These are phyloP conservation scores for Eulemur rubriventer DNA, from an alignment of 2,797 vertebrate species.

Conservation along the genomic window DNA sequence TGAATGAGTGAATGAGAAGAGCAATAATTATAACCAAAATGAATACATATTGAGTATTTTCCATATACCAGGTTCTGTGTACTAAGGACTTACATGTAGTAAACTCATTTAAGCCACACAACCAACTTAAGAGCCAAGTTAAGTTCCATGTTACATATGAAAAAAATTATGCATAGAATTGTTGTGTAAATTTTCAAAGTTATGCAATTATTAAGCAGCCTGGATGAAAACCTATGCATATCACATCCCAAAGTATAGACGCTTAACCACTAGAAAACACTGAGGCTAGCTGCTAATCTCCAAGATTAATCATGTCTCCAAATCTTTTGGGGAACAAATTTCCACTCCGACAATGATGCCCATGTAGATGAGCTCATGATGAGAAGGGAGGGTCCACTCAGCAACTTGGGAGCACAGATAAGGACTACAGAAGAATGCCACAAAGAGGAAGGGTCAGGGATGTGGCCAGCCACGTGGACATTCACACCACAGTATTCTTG, in stretches of 20 bases:
- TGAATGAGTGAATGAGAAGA: background rate
- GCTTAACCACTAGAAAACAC: background rate
- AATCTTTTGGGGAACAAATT: background rate
- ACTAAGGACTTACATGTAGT: background rate
- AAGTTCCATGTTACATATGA: background rate
- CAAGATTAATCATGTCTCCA: background rate
- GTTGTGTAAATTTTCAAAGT: background rate
- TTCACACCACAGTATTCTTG: background rate
- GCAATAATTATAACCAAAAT: background rate
- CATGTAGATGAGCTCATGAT: background rate
- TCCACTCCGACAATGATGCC: background rate
- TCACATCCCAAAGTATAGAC: background rate
- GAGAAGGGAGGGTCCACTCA: background rate
- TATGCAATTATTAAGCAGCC: background rate
- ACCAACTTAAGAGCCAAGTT: background rate
- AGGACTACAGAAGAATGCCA: background rate
- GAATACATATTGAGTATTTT: background rate
- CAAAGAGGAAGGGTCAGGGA: background rate
- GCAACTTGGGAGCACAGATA: background rate
- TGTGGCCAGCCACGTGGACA: background rate
- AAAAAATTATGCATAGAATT: background rate
- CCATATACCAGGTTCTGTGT: background rate
- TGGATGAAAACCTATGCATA: background rate
- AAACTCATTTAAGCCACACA: background rate
- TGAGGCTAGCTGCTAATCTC: background rate